These are phyloP conservation scores for Agrilus mali DNA, from an alignment of 2,888 invertebrate genomes.

Conservation along the genomic window DNA sequence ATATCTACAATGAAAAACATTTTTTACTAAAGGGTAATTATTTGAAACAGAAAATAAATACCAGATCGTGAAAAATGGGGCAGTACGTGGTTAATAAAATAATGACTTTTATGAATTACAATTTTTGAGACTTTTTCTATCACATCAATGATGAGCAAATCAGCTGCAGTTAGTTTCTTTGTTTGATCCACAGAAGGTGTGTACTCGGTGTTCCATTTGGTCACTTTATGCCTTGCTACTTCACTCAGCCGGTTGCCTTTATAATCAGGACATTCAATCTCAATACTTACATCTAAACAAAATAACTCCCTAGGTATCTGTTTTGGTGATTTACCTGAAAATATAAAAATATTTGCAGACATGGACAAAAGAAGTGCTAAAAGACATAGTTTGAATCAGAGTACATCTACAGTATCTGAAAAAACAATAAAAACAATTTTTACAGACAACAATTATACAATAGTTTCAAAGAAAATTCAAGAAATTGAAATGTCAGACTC, in stretches of 20 bases:
- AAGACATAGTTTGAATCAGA: not conserved
- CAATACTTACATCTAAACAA: conserved; percentile 46
- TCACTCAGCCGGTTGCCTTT: conserved; percentile 41
- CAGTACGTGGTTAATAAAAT: conserved; percentile 45
- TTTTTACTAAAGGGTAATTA: not conserved
- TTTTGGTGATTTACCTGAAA: conserved; percentile 21
- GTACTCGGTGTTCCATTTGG: conserved; percentile 47
- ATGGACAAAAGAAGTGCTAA: no score
- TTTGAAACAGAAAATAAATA: conserved; percentile 19
- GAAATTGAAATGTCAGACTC: no score
- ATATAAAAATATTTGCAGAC: not conserved
- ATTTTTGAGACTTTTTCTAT: conserved; percentile 35
- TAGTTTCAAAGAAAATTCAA: no score
- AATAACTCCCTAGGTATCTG: conserved; percentile 42
- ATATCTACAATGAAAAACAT: conserved; percentile 22
- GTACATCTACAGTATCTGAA: no score
- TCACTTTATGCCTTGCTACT: conserved; percentile 37
- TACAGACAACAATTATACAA: no score
- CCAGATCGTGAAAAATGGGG: conserved; percentile 55
- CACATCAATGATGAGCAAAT: conserved; percentile 46
- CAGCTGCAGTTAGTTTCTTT: conserved; percentile 42
- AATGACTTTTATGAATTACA: conserved; percentile 38
- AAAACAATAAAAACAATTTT: no score
- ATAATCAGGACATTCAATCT: conserved; percentile 47
- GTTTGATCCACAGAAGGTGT: conserved; percentile 39